These are phyloP conservation scores for Dromococcyx pavoninus DNA, from an alignment of 2,797 vertebrate species.

Conservation along the genomic window DNA sequence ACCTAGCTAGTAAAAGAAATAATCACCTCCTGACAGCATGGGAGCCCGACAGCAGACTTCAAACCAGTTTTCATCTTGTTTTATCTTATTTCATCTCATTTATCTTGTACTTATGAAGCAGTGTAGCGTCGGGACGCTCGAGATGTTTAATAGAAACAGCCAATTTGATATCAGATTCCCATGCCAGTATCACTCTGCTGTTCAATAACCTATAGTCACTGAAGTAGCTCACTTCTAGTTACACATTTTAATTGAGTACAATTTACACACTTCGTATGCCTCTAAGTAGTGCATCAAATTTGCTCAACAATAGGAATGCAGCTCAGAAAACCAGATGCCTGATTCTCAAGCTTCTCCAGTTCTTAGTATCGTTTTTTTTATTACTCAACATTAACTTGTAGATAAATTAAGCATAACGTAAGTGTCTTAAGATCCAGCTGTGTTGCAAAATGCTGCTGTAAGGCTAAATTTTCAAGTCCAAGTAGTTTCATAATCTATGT, in stretches of 20 bases:
- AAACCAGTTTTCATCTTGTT: not conserved
- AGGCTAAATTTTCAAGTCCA: constrained; percentile 51
- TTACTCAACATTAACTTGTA: constrained; percentile 14
- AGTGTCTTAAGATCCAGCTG: constrained; percentile 49
- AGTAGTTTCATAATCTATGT: constrained; percentile 47
- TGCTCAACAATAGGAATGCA: constrained; percentile 4
- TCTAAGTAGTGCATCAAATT: not conserved
- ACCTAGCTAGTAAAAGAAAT: not conserved
- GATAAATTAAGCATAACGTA: constrained; percentile 54
- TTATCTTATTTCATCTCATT: not conserved
- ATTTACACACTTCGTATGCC: constrained; percentile 38
- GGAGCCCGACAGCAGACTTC: not conserved
- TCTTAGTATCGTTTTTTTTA: constrained; percentile 17
- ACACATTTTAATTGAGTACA: constrained; percentile 33
- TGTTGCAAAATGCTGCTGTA: constrained; percentile 42
- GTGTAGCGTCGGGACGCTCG: not conserved
- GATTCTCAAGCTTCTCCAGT: constrained; percentile 2
- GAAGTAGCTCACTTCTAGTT: not conserved
- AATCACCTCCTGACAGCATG: not conserved
- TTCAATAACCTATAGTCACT: constrained; percentile 2
- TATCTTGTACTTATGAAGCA: not conserved
- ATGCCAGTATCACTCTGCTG: not conserved
- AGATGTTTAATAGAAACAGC: not conserved
- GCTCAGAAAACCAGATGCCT: constrained; percentile 43
- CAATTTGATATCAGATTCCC: not conserved